These are phyloP conservation scores for Eupithecia subfuscata DNA, from an alignment of 2,888 invertebrate genomes.

Conservation along the genomic window DNA sequence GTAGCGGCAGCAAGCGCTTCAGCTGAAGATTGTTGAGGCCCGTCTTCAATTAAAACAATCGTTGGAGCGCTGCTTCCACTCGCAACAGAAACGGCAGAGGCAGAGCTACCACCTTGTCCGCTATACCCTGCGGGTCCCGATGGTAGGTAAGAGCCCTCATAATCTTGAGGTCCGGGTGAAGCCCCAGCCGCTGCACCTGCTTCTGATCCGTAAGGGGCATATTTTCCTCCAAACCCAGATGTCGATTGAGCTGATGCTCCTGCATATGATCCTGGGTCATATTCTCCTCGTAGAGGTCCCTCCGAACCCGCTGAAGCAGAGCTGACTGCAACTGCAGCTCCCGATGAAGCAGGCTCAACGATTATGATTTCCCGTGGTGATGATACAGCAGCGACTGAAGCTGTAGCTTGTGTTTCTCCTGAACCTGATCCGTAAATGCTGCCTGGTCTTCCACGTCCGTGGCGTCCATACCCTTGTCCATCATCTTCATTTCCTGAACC, in stretches of 20 bases:
- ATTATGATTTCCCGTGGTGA: not conserved
- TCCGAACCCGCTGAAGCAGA: not conserved
- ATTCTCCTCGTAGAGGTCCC: not conserved
- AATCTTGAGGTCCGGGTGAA: too few relatives aligned
- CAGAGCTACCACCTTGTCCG: not conserved
- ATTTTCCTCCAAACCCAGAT: not conserved
- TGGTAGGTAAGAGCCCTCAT: not conserved
- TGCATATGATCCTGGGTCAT: slow-evolving; percentile 2
- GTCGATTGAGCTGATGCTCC: not conserved
- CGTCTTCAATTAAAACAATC: slow-evolving; percentile 1
- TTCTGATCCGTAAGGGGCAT: not conserved
- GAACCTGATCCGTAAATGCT: not conserved
- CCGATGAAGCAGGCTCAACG: too few relatives aligned
- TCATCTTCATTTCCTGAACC: not conserved
- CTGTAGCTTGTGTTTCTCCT: not conserved
- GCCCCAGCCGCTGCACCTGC: not conserved
- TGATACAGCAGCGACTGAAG: not conserved
- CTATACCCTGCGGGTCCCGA: not conserved
- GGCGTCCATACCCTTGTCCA: not conserved
- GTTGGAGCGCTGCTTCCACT: not conserved
- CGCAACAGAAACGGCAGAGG: not conserved
- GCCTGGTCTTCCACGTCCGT: not conserved
- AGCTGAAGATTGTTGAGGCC: not conserved
- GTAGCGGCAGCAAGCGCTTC: slow-evolving; percentile 25
- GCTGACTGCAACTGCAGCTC: too few relatives aligned